A percentile compares a stretch with the other conserved stretches of the same genome.
phyloP scores from a whole-genome alignment of 1,140 invertebrate genomes.

The Luehdorfia chinensis region DNA sequence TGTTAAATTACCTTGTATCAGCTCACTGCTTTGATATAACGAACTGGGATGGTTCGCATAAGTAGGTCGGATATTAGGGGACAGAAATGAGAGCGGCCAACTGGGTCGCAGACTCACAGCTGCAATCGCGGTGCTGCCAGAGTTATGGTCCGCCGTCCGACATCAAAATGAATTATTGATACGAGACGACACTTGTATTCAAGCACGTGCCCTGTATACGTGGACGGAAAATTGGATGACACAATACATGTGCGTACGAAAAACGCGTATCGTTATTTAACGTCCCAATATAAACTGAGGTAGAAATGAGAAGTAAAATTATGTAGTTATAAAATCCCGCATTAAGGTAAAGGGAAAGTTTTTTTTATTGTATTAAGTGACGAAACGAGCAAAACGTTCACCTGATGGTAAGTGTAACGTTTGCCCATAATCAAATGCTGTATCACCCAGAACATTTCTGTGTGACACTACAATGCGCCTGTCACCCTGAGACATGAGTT shows the following conservation, averaged over 20 bases:
- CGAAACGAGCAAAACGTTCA: no score
- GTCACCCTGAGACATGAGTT: no score
- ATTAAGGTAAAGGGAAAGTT: no score
- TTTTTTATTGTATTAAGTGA: no score
- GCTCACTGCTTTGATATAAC: constrained; percentile 14
- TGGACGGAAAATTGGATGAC: constrained; percentile 17
- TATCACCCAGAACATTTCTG: no score
- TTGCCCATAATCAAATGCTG: no score
- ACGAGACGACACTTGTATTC: constrained; percentile 21
- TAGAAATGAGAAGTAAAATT: no score
- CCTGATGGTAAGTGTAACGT: no score
- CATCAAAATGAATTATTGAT: constrained; percentile 47
- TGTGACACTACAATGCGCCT: no score
- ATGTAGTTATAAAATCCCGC: no score
- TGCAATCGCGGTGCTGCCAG: constrained; percentile 22
- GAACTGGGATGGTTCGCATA: constrained; percentile 23
- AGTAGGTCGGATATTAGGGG: constrained; percentile 65
- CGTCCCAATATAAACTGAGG: no score
- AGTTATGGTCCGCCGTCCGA: constrained; percentile 28
- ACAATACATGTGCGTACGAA: constrained; percentile 1
- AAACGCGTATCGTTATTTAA: no score
- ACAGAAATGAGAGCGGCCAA: constrained; percentile 51
- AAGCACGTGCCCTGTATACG: constrained; percentile 15
- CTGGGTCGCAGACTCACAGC: constrained; percentile 41
- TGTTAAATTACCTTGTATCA: constrained; percentile 19